Conservation (phyloP, 2,888 invertebrate genomes). For the Zygogramma bicolorata region DNA sequence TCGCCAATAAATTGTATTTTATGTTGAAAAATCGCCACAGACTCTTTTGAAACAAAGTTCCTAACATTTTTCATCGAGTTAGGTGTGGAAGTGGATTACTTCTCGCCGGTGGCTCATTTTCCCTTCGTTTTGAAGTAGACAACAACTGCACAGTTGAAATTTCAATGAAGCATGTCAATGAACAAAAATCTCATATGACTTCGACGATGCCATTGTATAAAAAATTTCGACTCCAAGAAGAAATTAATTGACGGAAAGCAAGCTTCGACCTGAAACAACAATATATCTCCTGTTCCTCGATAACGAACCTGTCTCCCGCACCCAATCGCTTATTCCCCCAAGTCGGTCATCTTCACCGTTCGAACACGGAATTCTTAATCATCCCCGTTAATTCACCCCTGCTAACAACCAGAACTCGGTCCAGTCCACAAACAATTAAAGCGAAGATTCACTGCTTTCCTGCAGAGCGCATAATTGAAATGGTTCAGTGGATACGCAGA, state of each 20-base stretch:
- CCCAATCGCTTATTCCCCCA: not conserved
- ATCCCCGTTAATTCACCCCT: conserved; percentile 27
- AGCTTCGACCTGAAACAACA: not conserved
- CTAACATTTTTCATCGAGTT: too few species aligned
- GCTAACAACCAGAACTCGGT: conserved; percentile 20
- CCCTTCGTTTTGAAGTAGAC: too few species aligned
- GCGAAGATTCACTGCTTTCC: conserved; percentile 56
- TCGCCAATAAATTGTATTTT: too few species aligned
- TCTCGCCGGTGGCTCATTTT: too few species aligned
- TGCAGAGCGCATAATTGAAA: conserved; percentile 58
- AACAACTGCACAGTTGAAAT: too few species aligned
- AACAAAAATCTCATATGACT: too few species aligned
- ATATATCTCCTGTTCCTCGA: not conserved
- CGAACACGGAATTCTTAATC: conserved; percentile 10
- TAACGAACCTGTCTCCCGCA: not conserved
- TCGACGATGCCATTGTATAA: too few species aligned
- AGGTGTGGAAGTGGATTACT: too few species aligned
- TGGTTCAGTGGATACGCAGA: conserved; percentile 45
- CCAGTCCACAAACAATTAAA: conserved; percentile 53
- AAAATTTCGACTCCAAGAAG: too few species aligned
- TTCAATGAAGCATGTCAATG: too few species aligned
- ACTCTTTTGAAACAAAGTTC: too few species aligned
- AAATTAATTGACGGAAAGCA: not conserved
- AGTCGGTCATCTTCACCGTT: not conserved
- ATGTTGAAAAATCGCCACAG: too few species aligned